Conservation (phyloP, 2,888 invertebrate genomes). For the Eupithecia inturbata region DNA sequence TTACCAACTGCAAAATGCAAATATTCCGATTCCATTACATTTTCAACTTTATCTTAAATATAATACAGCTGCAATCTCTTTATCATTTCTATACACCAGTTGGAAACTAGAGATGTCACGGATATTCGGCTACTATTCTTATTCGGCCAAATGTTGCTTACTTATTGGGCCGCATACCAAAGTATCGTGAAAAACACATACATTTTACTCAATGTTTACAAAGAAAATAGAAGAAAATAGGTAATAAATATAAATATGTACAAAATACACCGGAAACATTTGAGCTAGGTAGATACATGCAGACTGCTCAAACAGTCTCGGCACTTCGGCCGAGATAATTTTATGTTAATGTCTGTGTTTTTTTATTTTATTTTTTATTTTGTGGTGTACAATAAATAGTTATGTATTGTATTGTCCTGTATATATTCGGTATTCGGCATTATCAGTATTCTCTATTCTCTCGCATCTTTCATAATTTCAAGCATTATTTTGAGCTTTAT, state of each 20-base stretch:
- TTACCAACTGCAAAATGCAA: conserved; percentile 53
- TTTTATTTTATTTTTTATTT: no score
- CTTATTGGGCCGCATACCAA: neutral
- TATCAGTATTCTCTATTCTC: neutral
- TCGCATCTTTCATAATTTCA: neutral
- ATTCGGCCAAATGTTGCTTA: neutral
- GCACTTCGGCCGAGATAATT: neutral
- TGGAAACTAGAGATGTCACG: neutral
- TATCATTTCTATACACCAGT: neutral
- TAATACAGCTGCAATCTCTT: neutral
- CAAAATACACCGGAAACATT: neutral
- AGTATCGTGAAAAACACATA: neutral
- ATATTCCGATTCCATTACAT: conserved; percentile 38
- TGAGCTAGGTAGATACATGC: neutral
- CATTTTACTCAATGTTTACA: neutral
- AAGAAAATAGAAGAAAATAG: neutral
- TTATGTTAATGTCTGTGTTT: no score
- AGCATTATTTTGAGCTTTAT: conserved; percentile 10
- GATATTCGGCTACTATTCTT: neutral
- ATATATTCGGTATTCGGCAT: neutral
- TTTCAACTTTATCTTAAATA: conserved; percentile 19
- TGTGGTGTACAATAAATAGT: no score
- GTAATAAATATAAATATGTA: neutral
- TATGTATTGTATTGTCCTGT: no score
- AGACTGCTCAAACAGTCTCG: neutral